Percentiles rank a stretch among this genome's conserved stretches.
Conservation (phyloP, 2,113 vertebrate genomes). For the Apistogramma diplotaenia region DNA sequence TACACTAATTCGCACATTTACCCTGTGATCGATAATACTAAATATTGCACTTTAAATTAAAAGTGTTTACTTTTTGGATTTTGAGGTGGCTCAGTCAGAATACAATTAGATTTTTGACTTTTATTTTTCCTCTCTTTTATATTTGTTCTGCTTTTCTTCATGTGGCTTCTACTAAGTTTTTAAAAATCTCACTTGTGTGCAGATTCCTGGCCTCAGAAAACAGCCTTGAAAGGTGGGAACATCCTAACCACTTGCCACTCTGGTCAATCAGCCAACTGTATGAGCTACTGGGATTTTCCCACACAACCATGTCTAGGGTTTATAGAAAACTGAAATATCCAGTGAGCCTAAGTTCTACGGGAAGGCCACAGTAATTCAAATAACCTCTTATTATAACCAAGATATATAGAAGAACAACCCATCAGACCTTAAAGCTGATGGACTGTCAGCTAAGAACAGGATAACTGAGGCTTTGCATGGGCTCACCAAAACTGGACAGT, state of each 20-base stretch:
- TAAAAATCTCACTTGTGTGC: neutral
- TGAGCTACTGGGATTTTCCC: neutral
- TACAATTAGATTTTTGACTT: too few species aligned
- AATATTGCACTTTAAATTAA: neutral
- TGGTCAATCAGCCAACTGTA: neutral
- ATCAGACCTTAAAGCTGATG: neutral
- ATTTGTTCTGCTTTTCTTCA: too few species aligned
- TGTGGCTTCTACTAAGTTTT: neutral
- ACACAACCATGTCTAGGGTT: neutral
- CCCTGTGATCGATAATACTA: neutral
- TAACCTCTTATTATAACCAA: too few species aligned
- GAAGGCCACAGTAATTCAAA: neutral
- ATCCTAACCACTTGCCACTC: too few species aligned
- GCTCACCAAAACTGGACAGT: neutral
- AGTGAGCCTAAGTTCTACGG: neutral
- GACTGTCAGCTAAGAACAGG: neutral
- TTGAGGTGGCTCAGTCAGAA: neutral
- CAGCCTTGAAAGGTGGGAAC: neutral
- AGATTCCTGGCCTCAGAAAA: neutral
- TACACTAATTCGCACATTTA: neutral
- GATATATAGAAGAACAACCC: neutral
- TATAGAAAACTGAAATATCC: neutral
- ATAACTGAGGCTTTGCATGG: neutral
- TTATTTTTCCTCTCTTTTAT: too few species aligned
- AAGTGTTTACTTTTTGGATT: rapidly evolving